Percentiles rank a stretch among this genome's conserved stretches.
Conservation (phyloP, 2,797 vertebrate species). For the Manis javanica region DNA sequence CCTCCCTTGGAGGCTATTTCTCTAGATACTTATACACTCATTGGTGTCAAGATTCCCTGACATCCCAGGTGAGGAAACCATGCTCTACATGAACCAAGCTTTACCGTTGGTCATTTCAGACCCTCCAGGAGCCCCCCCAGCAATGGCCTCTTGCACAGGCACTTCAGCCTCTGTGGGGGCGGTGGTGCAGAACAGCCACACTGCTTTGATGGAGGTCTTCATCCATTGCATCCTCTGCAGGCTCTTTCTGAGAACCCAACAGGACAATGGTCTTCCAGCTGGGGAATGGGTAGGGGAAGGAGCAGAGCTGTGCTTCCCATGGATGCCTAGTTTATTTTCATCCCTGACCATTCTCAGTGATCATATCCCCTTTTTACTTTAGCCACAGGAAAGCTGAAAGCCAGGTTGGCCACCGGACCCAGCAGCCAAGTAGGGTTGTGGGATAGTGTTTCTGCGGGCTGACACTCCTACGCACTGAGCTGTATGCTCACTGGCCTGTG, state of each 20-base stretch:
- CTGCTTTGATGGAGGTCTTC: background rate
- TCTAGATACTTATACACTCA: background rate
- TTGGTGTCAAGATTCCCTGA: background rate
- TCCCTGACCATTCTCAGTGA: conserved; percentile 33
- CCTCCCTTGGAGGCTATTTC: background rate
- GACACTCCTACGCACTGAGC: background rate
- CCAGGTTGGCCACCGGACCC: background rate
- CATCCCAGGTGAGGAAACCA: background rate
- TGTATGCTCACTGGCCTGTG: background rate
- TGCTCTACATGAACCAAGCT: background rate
- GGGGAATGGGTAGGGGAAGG: background rate
- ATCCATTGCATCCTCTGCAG: background rate
- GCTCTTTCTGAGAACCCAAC: background rate
- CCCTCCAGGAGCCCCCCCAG: background rate
- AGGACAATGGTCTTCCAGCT: background rate
- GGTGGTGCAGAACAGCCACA: background rate
- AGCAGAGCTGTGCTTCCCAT: background rate
- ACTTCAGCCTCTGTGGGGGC: background rate
- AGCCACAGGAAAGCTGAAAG: background rate
- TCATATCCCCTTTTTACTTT: background rate
- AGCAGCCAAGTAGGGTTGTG: background rate
- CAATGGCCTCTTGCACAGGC: background rate
- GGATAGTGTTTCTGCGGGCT: background rate
- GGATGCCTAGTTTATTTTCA: background rate
- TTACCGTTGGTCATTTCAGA: background rate